Percentiles rank a stretch among this genome's conserved stretches.
phyloP scores from a whole-genome alignment of 1,140 invertebrate genomes.

The Eubasilissa regina region DNA sequence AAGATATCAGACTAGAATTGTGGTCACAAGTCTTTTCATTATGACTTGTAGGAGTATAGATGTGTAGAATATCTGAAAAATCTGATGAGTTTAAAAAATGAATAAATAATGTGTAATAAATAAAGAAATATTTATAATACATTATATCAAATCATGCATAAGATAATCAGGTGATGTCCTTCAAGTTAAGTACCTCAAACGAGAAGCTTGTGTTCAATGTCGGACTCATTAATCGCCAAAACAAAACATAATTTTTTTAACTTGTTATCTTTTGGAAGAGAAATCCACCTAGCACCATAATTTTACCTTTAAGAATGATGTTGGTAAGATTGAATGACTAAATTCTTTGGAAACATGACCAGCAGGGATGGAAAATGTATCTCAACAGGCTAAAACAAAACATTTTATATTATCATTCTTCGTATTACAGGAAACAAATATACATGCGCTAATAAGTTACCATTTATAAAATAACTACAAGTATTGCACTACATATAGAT shows the following conservation, averaged over 20 bases:
- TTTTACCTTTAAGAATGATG: slow-evolving; percentile 30
- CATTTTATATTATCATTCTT: slow-evolving; percentile 28
- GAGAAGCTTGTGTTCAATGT: neutral
- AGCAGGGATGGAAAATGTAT: slow-evolving; percentile 12
- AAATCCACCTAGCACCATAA: slow-evolving; percentile 8
- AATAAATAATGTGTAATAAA: no score
- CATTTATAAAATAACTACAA: no score
- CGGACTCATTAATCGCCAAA: slow-evolving; percentile 20
- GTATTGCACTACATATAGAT: no score
- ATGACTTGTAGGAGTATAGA: no score
- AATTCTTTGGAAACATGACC: neutral
- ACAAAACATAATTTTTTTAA: neutral
- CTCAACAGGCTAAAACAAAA: slow-evolving; percentile 37
- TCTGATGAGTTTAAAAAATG: no score
- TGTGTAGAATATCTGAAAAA: no score
- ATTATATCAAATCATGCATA: no score
- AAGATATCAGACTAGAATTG: no score
- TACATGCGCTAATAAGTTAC: no score
- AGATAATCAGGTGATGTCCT: neutral
- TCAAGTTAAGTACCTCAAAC: neutral
- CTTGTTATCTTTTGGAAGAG: neutral
- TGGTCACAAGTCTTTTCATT: no score
- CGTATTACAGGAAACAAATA: neutral
- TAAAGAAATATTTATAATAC: no score
- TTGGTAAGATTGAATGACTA: neutral